Conservation (phyloP, 2,113 vertebrate genomes). For the Lates calcarifer region DNA sequence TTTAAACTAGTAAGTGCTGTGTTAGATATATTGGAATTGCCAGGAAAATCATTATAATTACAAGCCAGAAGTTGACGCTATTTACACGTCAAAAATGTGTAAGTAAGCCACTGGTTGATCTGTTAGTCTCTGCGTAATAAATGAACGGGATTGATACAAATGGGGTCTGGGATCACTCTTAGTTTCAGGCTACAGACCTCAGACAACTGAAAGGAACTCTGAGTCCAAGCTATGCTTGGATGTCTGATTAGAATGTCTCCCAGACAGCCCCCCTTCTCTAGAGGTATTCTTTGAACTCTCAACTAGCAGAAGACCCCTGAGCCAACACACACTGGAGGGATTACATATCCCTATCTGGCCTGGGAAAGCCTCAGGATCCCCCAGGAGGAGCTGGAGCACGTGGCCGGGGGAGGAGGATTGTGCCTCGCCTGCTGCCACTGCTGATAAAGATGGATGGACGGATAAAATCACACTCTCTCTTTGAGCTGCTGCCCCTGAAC, state of each 20-base stretch:
- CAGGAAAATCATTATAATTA: not conserved
- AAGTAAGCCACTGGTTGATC: not conserved
- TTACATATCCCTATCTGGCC: constrained; percentile 57
- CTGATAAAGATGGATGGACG: constrained; percentile 51
- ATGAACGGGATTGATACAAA: not conserved
- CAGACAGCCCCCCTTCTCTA: constrained; percentile 24
- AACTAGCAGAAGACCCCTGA: constrained; percentile 45
- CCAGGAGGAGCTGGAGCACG: constrained; percentile 35
- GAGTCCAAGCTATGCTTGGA: not conserved
- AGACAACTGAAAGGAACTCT: not conserved
- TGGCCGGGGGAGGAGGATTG: constrained; percentile 23
- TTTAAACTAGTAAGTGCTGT: too few relatives aligned
- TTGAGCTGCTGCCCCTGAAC: constrained; percentile 47
- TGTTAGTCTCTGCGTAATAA: not conserved
- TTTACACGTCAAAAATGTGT: not conserved
- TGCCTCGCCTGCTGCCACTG: constrained; percentile 51
- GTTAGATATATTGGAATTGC: not conserved
- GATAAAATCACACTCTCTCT: constrained; percentile 46
- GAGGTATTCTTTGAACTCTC: constrained; percentile 55
- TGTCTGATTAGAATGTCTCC: constrained; percentile 42
- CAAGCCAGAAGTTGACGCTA: too few relatives aligned
- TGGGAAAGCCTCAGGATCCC: constrained; percentile 45
- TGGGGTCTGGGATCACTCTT: not conserved
- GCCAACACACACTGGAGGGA: constrained; percentile 47
- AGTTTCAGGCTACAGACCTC: not conserved